Conservation (phyloP, 2,113 vertebrate species). For the Chloropsis hardwickii region DNA sequence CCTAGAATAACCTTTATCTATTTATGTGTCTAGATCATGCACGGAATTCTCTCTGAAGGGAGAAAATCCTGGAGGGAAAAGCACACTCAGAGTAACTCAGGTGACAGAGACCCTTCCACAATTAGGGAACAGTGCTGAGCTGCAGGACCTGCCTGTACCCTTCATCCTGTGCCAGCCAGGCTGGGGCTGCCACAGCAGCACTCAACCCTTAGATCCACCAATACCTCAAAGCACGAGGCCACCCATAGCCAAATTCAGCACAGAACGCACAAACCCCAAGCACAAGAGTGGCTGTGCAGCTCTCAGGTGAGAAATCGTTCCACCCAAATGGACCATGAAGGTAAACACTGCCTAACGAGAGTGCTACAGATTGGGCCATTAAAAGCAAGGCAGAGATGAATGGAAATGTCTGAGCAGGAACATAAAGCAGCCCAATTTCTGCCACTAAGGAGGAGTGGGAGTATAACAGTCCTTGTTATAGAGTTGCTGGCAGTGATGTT, state of each 20-base stretch:
- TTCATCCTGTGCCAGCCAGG: not conserved
- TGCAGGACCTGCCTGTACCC: not conserved
- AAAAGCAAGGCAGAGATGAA: conserved; percentile 58
- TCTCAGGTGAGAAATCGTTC: conserved; percentile 64
- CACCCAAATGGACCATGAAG: conserved; percentile 42
- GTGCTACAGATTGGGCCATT: conserved; percentile 25
- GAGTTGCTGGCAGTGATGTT: conserved; percentile 51
- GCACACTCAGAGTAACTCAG: not conserved
- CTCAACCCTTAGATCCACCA: not conserved
- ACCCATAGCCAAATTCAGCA: not conserved
- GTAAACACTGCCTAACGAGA: conserved; percentile 40
- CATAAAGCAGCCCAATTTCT: conserved; percentile 61
- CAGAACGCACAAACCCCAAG: not conserved
- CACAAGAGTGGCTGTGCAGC: not conserved
- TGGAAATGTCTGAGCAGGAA: conserved; percentile 58
- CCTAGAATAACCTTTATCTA: not conserved
- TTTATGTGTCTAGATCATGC: not conserved
- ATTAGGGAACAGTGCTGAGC: not conserved
- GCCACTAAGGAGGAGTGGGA: conserved; percentile 60
- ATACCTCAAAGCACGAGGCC: not conserved
- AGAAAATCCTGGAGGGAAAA: not conserved
- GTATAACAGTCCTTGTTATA: conserved; percentile 54
- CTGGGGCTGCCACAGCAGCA: not conserved
- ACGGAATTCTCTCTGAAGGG: not conserved
- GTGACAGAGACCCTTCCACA: not conserved